These are phyloP conservation scores for Zaprionus davidi DNA, from an alignment of 1,140 invertebrate genomes.

Conservation along the genomic window DNA sequence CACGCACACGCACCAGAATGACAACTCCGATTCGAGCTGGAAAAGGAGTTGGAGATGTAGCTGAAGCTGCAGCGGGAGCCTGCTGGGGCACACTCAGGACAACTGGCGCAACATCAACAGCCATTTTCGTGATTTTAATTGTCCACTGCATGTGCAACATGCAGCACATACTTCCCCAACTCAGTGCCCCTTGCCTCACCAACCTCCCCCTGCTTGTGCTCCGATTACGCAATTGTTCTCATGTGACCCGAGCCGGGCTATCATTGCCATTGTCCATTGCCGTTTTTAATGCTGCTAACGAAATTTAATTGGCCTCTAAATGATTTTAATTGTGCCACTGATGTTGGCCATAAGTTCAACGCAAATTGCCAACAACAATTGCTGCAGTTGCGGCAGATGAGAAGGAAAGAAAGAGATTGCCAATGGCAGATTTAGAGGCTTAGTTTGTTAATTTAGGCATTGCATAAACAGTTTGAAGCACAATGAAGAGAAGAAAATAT, in stretches of 20 bases:
- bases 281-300: conserved; percentile 80
- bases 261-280: conserved; percentile 33
- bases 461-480: neutral
- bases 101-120: conserved; percentile 61
- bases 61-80: neutral
- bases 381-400: neutral
- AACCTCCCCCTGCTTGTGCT: conserved; percentile 14
- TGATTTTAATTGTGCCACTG: conserved; percentile 83
- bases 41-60: neutral
- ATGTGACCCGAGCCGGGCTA: conserved; percentile 61
- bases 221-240: conserved; percentile 73
- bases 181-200: neutral
- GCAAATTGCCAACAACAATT: conserved; percentile 61
- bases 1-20: conserved; percentile 43
- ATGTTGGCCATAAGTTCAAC: conserved; percentile 77
- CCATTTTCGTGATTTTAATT: conserved; percentile 79
- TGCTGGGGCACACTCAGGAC: conserved; percentile 13
- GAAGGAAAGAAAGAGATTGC: neutral
- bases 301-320: conserved; percentile 83
- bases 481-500: too few relatives aligned
- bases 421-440: neutral
- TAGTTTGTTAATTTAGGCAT: neutral
- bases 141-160: conserved; percentile 50
- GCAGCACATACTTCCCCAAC: conserved; percentile 8
- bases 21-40: neutral